These are phyloP conservation scores for Erpetoichthys calabaricus DNA, from an alignment of 2,797 vertebrate genomes.

Conservation along the genomic window DNA sequence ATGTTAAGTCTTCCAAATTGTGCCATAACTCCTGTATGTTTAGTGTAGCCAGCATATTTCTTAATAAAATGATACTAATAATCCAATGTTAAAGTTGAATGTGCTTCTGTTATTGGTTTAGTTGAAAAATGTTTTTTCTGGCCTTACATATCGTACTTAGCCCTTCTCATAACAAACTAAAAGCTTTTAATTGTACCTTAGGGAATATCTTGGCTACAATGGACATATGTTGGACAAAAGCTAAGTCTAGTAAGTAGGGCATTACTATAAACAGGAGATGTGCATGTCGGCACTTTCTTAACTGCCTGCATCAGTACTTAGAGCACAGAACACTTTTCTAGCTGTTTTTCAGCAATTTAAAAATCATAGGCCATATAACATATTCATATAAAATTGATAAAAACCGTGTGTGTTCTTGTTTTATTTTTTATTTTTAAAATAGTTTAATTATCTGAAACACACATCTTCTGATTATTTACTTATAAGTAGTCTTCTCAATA, in stretches of 20 bases:
- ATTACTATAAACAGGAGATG: slow-evolving; percentile 67
- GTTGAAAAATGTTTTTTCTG: slow-evolving; percentile 90
- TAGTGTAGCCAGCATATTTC: slow-evolving; percentile 53
- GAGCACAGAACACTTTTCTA: too few species aligned
- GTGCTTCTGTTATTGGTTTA: slow-evolving; percentile 87
- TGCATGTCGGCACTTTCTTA: slow-evolving; percentile 63
- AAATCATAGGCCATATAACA: too few species aligned
- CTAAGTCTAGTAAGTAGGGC: slow-evolving; percentile 59
- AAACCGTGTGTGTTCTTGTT: too few species aligned
- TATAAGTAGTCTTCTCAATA: too few species aligned
- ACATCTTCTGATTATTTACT: too few species aligned
- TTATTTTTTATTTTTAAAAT: too few species aligned
- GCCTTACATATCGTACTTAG: slow-evolving; percentile 74
- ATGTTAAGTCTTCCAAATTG: slow-evolving; percentile 37
- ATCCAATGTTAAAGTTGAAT: slow-evolving; percentile 60
- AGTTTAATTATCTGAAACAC: too few species aligned
- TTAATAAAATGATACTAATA: slow-evolving; percentile 77
- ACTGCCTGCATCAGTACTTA: slow-evolving; percentile 18
- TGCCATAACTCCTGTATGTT: slow-evolving; percentile 65
- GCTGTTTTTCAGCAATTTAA: too few species aligned
- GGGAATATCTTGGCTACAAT: slow-evolving; percentile 79
- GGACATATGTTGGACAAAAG: slow-evolving; percentile 90
- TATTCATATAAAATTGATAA: too few species aligned
- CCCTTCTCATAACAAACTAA: slow-evolving; percentile 94
- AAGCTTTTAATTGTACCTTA: slow-evolving; percentile 77